These are phyloP conservation scores for Eutolmus rufibarbis DNA, from an alignment of 2,888 invertebrate genomes.

Conservation along the genomic window DNA sequence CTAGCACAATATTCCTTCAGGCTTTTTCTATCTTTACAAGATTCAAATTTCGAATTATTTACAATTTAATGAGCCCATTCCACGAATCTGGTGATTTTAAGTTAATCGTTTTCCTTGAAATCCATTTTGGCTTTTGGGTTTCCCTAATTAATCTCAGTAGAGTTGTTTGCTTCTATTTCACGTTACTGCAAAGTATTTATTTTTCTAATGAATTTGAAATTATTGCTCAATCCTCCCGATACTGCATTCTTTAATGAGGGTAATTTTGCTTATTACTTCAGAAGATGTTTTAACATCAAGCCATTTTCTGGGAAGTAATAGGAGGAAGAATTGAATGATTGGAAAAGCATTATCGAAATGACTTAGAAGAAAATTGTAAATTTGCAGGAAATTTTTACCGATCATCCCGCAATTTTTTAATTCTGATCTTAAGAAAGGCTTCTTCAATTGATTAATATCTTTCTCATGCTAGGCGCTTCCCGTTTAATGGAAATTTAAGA, in stretches of 20 bases:
- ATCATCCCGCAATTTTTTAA: no score
- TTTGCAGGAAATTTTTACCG: not conserved
- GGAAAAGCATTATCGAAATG: not conserved
- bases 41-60: no score
- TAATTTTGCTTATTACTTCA: not conserved
- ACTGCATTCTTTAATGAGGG: not conserved
- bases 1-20: no score
- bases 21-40: no score
- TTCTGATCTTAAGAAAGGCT: not conserved
- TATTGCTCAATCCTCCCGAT: not conserved
- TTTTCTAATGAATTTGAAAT: no score
- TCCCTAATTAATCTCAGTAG: not conserved
- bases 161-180: not conserved
- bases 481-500: not conserved
- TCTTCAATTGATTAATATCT: not conserved
- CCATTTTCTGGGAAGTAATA: not conserved
- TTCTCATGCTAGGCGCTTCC: not conserved
- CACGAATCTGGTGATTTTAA: no score
- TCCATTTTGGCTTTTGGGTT: not conserved
- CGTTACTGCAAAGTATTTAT: no score
- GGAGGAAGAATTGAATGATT: not conserved
- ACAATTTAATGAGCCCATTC: no score
- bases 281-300: not conserved
- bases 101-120: no score
- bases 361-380: not conserved